These are phyloP conservation scores for Plectropomus leopardus DNA, from an alignment of 2,113 vertebrate genomes.

Conservation along the genomic window DNA sequence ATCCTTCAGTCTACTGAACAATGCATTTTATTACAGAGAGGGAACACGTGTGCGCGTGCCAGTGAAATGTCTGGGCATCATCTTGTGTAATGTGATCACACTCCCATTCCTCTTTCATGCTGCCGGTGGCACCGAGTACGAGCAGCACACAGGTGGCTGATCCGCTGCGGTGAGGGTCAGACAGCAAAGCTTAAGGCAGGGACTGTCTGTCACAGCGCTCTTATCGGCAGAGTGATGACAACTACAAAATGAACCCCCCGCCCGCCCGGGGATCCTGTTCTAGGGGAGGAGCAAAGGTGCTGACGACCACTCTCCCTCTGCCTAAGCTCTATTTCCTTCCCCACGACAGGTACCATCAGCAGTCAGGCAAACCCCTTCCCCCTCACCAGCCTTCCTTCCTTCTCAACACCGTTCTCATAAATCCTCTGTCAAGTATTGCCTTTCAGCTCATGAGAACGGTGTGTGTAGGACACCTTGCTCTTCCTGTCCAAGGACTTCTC, in stretches of 20 bases:
- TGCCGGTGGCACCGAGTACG: slow-evolving; percentile 10
- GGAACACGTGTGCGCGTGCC: slow-evolving; percentile 21
- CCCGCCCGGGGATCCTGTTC: slow-evolving; percentile 33
- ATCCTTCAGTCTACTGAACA: slow-evolving; percentile 21
- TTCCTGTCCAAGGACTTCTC: background rate
- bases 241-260: slow-evolving; percentile 73
- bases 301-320: slow-evolving; percentile 63
- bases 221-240: slow-evolving; percentile 83
- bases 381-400: slow-evolving; percentile 58
- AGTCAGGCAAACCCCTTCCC: slow-evolving; percentile 83
- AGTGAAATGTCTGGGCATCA: slow-evolving; percentile 45
- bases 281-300: slow-evolving; percentile 60
- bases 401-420: slow-evolving; percentile 61
- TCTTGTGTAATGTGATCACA: slow-evolving; percentile 61
- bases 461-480: slow-evolving; percentile 5
- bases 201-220: slow-evolving; percentile 80
- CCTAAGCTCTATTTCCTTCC: slow-evolving; percentile 87
- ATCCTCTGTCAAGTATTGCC: slow-evolving; percentile 57
- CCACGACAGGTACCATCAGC: slow-evolving; percentile 90
- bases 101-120: slow-evolving; percentile 45
- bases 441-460: slow-evolving; percentile 30
- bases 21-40: slow-evolving; percentile 42
- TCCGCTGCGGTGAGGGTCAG: slow-evolving; percentile 34
- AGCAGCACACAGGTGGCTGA: slow-evolving; percentile 68
- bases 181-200: slow-evolving; percentile 45